Evolutionary conservation across 1,140 invertebrate species (phyloP).

Genomic region (Pseudoatta argentina): DNA sequence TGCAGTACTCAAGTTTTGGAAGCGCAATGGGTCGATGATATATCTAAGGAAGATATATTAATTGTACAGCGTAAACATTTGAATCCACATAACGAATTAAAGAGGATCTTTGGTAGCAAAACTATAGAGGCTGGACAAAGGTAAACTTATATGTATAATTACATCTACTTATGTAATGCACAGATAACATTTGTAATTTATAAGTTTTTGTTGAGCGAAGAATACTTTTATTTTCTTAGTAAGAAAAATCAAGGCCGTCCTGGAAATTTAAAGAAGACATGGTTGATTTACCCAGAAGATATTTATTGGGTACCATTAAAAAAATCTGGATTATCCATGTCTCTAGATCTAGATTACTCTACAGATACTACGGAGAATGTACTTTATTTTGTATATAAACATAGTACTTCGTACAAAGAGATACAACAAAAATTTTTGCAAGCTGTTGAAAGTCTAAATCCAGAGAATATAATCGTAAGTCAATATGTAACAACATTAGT

Average conservation of each 20-base stretch:
- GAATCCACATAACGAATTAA: constrained; percentile 94
- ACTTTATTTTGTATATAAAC: constrained; percentile 93
- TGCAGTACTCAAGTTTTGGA: constrained; percentile 71
- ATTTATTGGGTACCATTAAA: constrained; percentile 89
- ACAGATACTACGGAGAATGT: constrained; percentile 82
- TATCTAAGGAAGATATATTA: constrained; percentile 87
- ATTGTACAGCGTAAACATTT: constrained; percentile 91
- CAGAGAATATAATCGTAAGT: constrained; percentile 92
- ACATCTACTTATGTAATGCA: not conserved
- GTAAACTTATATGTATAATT: constrained; percentile 80
- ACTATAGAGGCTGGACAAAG: constrained; percentile 90
- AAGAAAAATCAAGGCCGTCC: constrained; percentile 87
- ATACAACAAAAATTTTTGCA: constrained; percentile 91
- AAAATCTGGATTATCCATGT: constrained; percentile 92
- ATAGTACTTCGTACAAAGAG: constrained; percentile 92
- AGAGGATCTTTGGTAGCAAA: constrained; percentile 94
- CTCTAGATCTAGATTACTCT: constrained; percentile 87
- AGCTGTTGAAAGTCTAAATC: constrained; percentile 93
- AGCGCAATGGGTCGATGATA: constrained; percentile 74
- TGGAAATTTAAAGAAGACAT: constrained; percentile 88
- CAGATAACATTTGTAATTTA: not conserved
- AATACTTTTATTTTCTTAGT: constrained; percentile 78
- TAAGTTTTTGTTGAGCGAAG: not conserved
- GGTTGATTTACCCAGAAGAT: constrained; percentile 90
- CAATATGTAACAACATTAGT: not conserved